Evolutionary conservation across 2,797 vertebrate genomes (phyloP).

Genomic region (Arvicola amphibius): DNA sequence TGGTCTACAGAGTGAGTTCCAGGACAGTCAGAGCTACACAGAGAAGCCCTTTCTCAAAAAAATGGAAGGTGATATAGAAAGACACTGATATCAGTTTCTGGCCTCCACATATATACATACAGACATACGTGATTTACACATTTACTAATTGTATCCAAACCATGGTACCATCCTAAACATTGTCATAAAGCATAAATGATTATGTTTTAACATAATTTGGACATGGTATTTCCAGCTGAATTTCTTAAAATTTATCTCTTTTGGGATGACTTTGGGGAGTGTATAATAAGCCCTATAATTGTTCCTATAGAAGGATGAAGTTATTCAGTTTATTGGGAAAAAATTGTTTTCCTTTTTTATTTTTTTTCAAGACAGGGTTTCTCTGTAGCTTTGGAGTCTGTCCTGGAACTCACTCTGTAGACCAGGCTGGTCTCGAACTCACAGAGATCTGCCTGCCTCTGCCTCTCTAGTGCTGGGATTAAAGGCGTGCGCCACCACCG

Average conservation of each 20-base stretch:
- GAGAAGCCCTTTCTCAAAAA: neutral
- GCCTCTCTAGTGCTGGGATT: too few species aligned
- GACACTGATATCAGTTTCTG: too few species aligned
- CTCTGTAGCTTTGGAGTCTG: too few species aligned
- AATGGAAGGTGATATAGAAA: too few species aligned
- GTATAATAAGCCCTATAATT: neutral
- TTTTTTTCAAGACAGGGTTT: too few species aligned
- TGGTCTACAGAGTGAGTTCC: neutral
- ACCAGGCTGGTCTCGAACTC: too few species aligned
- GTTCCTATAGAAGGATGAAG: conserved; percentile 18
- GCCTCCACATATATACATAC: too few species aligned
- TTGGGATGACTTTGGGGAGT: neutral
- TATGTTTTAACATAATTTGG: neutral
- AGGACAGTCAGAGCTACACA: neutral
- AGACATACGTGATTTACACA: too few species aligned
- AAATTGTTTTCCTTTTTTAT: too few species aligned
- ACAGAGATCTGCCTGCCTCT: too few species aligned
- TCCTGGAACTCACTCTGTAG: too few species aligned
- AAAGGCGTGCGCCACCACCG: too few species aligned
- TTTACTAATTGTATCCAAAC: neutral
- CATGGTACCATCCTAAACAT: neutral
- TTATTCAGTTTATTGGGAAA: neutral
- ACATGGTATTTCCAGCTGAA: neutral
- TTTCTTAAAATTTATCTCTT: conserved; percentile 28
- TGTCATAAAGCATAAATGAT: neutral